Conservation (phyloP, 2,888 invertebrate species). For the Trichopria drosophilae region DNA sequence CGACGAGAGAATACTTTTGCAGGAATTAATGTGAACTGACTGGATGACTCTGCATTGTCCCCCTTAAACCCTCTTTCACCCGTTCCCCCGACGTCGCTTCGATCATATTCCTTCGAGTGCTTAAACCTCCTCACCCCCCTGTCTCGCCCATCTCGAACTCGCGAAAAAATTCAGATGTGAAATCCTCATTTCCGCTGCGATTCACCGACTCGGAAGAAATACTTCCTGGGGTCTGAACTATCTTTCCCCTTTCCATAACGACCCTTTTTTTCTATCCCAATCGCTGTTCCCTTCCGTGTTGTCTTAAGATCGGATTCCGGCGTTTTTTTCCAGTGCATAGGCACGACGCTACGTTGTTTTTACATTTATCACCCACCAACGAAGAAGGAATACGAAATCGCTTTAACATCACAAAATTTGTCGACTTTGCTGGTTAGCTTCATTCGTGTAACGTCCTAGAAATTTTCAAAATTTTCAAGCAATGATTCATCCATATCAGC, state of each 20-base stretch:
- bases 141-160: slow-evolving; percentile 35
- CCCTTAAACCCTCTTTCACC: too few relatives aligned
- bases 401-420: too few relatives aligned
- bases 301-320: slow-evolving; percentile 29
- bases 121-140: slow-evolving; percentile 40
- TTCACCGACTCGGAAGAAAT: slow-evolving; percentile 56
- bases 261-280: not conserved
- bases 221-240: slow-evolving; percentile 50
- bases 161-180: slow-evolving; percentile 56
- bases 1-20: slow-evolving; percentile 31
- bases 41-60: slow-evolving; percentile 49
- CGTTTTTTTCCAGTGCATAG: not conserved
- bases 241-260: slow-evolving; percentile 8
- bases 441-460: too few relatives aligned
- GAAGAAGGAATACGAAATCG: too few relatives aligned
- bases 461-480: too few relatives aligned
- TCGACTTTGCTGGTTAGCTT: too few relatives aligned
- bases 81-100: too few relatives aligned
- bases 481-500: too few relatives aligned
- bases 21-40: slow-evolving; percentile 53
- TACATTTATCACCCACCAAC: too few relatives aligned
- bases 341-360: slow-evolving; percentile 1
- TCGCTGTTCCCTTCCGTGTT: not conserved
- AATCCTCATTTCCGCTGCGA: slow-evolving; percentile 55
- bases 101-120: too few relatives aligned